Evolutionary conservation across 2,888 invertebrate genomes (phyloP), one percentile per base, ranked within the genome.

Genomic region (Microdon myrmicae): DNA sequence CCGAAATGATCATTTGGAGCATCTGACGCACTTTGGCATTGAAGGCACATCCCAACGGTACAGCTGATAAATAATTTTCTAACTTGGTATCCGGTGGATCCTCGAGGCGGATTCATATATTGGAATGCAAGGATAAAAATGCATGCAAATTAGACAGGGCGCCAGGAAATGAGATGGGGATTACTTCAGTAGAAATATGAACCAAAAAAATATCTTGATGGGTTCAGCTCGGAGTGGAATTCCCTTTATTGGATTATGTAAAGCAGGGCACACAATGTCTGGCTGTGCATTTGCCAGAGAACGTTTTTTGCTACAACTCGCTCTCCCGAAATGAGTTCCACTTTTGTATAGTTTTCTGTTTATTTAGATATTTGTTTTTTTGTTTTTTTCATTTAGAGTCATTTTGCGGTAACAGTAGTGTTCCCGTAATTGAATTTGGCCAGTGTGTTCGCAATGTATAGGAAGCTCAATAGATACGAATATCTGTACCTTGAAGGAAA

Each of bases 181-280:
- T 14, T 37, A 8, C 22, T 25, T 25, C 7, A 7, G n/a, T 19
- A 13, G 6, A 28, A 9, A 38, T 39, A 32, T 26, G n/a, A n/a
- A n/a, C n/a, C 14, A 26, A 45, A 16, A 12, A 14, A 12, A 23
- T 9, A 34, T 25, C 25, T 34, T 41, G 8, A 20, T 7, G 8
- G 44, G n/a, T n/a, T n/a, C n/a, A n/a, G n/a, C 22, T 19, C 39
- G 31, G 23, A 12, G n/a, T 22, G 20, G 35, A 43, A 29, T 12
- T 58, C 38, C 16, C 20, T 37, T 49, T 58, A 58, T 58, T 58
- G 25, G 43, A 49, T 58, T 58, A 58, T 58, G 56, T 51, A 49
- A 58, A 58, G 22, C 32, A 44, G 43, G 49, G 16, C 43, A 35
- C 35, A 38, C 10, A 13, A 10, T 26, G 28, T 35, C 44, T 49